These are phyloP conservation scores for Picathartes gymnocephalus DNA, from an alignment of 2,113 vertebrate species.

Conservation along the genomic window DNA sequence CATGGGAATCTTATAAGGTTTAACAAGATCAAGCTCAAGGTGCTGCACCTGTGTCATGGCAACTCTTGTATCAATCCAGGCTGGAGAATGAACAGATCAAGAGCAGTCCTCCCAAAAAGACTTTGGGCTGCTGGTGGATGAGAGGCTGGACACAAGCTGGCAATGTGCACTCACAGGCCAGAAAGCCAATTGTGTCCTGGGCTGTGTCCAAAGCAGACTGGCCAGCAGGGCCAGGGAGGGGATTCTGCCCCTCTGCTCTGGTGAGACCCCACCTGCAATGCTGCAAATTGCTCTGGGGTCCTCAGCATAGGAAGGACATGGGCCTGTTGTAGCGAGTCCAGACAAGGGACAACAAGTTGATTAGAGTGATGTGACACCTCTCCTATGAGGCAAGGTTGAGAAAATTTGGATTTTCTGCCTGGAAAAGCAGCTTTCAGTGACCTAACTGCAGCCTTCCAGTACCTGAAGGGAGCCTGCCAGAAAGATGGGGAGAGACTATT, in stretches of 20 bases:
- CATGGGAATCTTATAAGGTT: not conserved
- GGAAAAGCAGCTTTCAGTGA: not conserved
- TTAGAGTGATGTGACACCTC: not conserved
- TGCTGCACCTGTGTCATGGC: not conserved
- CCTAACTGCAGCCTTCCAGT: not conserved
- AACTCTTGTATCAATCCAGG: accelerated
- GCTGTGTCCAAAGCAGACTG: accelerated
- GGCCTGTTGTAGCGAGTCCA: accelerated
- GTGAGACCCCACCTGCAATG: not conserved
- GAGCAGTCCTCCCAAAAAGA: not conserved
- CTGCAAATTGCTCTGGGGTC: not conserved
- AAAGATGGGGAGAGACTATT: not conserved
- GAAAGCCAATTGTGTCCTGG: not conserved
- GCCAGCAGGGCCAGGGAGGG: accelerated
- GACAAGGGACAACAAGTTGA: not conserved
- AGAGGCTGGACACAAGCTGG: not conserved
- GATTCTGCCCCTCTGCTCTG: not conserved
- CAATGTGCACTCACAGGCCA: not conserved
- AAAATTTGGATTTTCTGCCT: not conserved
- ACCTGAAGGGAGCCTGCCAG: not conserved
- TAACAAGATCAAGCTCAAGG: not conserved
- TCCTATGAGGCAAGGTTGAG: not conserved
- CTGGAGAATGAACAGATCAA: too few species aligned
- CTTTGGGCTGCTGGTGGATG: not conserved
- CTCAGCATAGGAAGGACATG: not conserved